Evolutionary conservation across 2,888 invertebrate genomes (phyloP), one percentile per base, ranked within the genome.

Genomic region (Eucera pruinosa): DNA sequence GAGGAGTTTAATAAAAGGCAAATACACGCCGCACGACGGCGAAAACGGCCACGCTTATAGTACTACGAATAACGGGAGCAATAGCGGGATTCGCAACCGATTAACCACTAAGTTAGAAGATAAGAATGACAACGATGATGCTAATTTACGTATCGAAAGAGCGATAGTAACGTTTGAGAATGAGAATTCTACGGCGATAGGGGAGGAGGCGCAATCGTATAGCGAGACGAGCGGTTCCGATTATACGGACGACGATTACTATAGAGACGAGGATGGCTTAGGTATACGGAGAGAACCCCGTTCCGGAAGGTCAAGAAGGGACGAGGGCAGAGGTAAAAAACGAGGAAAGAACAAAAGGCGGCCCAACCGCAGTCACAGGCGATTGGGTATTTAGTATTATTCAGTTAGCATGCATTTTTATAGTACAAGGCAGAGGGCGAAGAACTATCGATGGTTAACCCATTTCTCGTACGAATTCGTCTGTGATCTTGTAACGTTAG

Each of bases 261-360:
- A 82, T 41, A 64, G 61, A 54, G 64, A 62, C 54, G 77, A 80
- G 39, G 48, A 62, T 61, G n/a, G n/a, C n/a, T 64, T 75, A 50
- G 39, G 60, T 67, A 52, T 66, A 30, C 75, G 81, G 87, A 87
- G 57, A 75, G 88, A 86, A 84, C 77, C 83, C 67, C 88, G 88
- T 82, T 79, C 83, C 48, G 82, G 84, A 71, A 85, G 89, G 81
- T 80, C 85, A 60, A 84, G 86, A 85, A 86, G 90, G 67, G 89
- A 89, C 81, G 88, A 88, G 77, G 89, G 88, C 88, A 90, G 90
- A 90, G 89, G 88, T 90, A 90, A 90, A 91, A 89, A 89, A 86
- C 84, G 88, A 82, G 86, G 85, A 85, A 88, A 89, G 83, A 85
- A 79, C 78, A 79, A 73, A 89, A 87, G 89, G 89, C 87, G 86